A percentile compares a stretch with the other conserved stretches of the same genome.
Evolutionary conservation across 2,797 vertebrate species (phyloP).

Genomic region (Falco peregrinus): DNA sequence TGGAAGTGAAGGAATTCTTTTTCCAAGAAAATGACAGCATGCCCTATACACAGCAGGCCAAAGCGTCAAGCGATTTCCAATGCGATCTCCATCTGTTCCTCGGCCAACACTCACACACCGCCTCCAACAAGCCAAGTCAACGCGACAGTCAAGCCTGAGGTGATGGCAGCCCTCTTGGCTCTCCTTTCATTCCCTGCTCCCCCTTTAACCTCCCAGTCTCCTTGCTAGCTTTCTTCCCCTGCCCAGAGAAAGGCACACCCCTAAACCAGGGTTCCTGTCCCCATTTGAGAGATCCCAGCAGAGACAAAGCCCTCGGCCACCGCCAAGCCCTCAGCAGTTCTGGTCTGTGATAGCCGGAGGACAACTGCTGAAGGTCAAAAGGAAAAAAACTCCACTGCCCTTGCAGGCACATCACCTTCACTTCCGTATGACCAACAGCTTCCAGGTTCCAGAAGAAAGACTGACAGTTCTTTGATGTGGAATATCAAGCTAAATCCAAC

Average conservation of each 20-base stretch:
- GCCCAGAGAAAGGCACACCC: neutral
- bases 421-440: neutral
- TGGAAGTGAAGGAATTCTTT: neutral
- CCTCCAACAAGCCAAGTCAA: neutral
- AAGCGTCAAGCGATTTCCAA: neutral
- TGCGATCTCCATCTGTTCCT: neutral
- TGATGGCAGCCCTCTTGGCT: neutral
- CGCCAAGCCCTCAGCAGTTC: neutral
- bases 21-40: neutral
- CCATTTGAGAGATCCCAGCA: neutral
- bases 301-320: neutral
- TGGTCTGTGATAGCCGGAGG: neutral
- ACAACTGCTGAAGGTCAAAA: neutral
- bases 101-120: neutral
- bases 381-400: neutral
- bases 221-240: neutral
- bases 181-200: neutral
- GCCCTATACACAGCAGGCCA: neutral
- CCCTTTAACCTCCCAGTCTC: neutral
- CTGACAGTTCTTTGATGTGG: neutral
- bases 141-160: neutral
- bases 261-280: neutral
- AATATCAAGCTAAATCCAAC: neutral
- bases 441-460: slow-evolving; percentile 10
- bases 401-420: neutral